phyloP scores from a whole-genome alignment of 2,113 vertebrate species.

The Chascanopsetta lugubris region DNA sequence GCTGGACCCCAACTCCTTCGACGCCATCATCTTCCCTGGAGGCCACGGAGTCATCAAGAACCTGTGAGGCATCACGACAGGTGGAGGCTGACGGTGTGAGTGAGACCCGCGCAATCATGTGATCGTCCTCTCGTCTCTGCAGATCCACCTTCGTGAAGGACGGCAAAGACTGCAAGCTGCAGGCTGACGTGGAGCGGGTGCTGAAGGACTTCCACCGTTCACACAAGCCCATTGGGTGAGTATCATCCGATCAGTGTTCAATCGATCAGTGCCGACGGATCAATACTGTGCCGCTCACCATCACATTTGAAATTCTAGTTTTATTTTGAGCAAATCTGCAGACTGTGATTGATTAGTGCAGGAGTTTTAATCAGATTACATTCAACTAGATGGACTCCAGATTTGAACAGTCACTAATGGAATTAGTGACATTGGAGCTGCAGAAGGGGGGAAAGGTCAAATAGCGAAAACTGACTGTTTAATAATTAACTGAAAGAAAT shows the following conservation, averaged over 20 bases:
- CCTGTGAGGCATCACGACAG: slow-evolving; percentile 66
- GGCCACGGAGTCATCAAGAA: slow-evolving; percentile 79
- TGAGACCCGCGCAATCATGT: not conserved
- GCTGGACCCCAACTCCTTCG: slow-evolving; percentile 77
- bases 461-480: not conserved
- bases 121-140: slow-evolving; percentile 9
- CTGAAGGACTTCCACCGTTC: slow-evolving; percentile 81
- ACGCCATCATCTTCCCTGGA: slow-evolving; percentile 80
- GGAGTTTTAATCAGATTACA: slow-evolving; percentile 27
- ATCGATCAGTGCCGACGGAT: not conserved
- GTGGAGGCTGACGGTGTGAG: not conserved
- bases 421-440: slow-evolving; percentile 32
- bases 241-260: slow-evolving; percentile 5
- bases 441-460: slow-evolving; percentile 1
- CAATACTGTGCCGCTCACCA: not conserved
- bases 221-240: slow-evolving; percentile 80
- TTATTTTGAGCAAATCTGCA: not conserved
- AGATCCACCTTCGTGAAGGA: slow-evolving; percentile 79
- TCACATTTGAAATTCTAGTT: not conserved
- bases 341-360: not conserved
- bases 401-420: slow-evolving; percentile 40
- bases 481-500: not conserved
- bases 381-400: slow-evolving; percentile 19
- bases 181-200: slow-evolving; percentile 74
- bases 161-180: slow-evolving; percentile 80